A percentile compares a stretch with the other conserved stretches of the same genome.
Conservation (phyloP, 2,797 vertebrate species). For the Spatula versicolor region DNA sequence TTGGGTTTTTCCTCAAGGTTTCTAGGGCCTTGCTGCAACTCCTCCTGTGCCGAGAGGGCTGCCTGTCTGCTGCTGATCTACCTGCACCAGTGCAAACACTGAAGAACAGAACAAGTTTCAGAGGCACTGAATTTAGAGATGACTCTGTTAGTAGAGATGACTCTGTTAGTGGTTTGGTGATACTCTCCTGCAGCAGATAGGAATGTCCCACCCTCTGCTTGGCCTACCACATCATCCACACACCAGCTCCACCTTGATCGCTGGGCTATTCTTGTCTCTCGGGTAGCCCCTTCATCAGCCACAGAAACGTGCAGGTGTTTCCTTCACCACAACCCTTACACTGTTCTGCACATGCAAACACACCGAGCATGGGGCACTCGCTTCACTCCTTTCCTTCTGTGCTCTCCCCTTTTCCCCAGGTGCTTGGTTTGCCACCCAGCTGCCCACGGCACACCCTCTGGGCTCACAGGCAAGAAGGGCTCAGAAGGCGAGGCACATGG, state of each 20-base stretch:
- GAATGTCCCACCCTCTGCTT: not conserved
- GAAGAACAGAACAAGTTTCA: not conserved
- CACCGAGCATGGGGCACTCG: not conserved
- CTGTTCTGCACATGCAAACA: not conserved
- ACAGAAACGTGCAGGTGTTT: constrained; percentile 38
- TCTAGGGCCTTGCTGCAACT: not conserved
- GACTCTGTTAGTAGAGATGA: too few relatives aligned
- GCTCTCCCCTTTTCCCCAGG: not conserved
- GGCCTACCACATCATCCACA: not conserved
- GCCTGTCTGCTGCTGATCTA: not conserved
- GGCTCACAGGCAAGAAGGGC: not conserved
- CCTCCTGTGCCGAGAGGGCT: not conserved
- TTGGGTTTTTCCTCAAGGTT: not conserved
- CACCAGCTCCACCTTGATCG: not conserved
- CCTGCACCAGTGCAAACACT: not conserved
- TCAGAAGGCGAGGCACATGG: not conserved
- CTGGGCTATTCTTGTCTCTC: not conserved
- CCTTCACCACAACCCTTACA: not conserved
- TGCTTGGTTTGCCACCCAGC: not conserved
- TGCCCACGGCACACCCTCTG: not conserved
- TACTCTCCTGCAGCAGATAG: not conserved
- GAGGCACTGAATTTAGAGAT: not conserved
- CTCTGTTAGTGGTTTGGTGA: not conserved
- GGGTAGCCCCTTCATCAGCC: not conserved
- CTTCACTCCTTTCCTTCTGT: not conserved